Conservation (phyloP, 2,113 vertebrate species). For the Platysteira castanea region DNA sequence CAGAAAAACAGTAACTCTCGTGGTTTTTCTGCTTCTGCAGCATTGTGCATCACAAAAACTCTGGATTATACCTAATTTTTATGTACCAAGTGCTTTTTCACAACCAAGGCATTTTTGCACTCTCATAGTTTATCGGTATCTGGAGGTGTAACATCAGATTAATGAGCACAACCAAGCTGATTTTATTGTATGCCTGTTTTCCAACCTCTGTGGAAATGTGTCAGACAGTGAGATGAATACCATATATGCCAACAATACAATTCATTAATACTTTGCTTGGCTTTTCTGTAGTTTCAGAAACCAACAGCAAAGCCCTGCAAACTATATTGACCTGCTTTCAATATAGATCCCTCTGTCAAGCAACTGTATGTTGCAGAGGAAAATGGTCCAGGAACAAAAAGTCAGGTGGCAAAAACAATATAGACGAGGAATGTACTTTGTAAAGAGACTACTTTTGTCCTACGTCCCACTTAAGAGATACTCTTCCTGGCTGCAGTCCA, state of each 20-base stretch:
- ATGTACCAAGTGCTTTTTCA: neutral
- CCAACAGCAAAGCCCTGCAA: neutral
- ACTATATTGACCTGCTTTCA: neutral
- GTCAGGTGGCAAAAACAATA: neutral
- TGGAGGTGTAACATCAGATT: neutral
- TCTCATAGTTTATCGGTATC: neutral
- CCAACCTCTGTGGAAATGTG: neutral
- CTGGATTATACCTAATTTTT: neutral
- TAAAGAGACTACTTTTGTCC: neutral
- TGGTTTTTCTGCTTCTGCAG: neutral
- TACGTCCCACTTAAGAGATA: neutral
- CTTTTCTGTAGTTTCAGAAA: neutral
- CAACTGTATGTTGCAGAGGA: neutral
- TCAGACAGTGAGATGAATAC: neutral
- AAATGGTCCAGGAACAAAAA: neutral
- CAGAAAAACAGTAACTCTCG: neutral
- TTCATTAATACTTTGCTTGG: neutral
- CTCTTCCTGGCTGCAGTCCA: neutral
- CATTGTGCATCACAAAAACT: neutral
- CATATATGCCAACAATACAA: neutral
- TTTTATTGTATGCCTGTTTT: neutral
- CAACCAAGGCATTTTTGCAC: neutral
- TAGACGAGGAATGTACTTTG: neutral
- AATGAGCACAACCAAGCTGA: neutral
- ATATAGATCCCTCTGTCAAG: neutral